Evolutionary conservation across 2,113 vertebrate species (phyloP), one percentile per base, ranked within the genome.

Genomic region (Gymnocephalus cernua): DNA sequence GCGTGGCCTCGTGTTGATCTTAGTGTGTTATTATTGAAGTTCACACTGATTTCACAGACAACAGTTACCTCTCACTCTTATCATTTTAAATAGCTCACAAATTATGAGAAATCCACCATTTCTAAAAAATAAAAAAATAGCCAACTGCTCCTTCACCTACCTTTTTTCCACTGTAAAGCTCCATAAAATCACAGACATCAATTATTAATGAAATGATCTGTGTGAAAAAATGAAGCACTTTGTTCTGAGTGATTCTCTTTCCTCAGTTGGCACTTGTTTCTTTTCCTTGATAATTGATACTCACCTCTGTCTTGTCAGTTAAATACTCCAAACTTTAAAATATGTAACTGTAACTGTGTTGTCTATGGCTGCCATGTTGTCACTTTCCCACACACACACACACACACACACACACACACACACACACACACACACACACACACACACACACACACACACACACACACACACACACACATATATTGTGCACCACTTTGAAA

Each of bases 211-310:
- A 85, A 86, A 73, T 15, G 54, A 85, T 78, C 61, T 23, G 27
- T 51, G 50, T 70, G 23, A 73, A 74, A 61, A 84, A 63, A 63
- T 23, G 12, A 77, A 62, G 59, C 50, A 62, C 54, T 65, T 86
- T 78, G 84, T 87, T 86, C 82, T 87, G 74, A 80, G 57, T 85
- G 82, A 91, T 92, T 89, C 90, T 91, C 84, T 91, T 88, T 92
- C 89, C 85, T 88, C 86, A 63, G 77, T 84, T 23, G 50, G 73
- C 89, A 87, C 85, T 89, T 86, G 75, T 90, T 86, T 88, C 74
- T 89, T 87, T 88, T 86, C 65, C 85, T 83, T 85, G 53, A 83
- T 80, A 80, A 82, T 54, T 75, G 64, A 86, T 77, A 77, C 38
- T 87, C 73, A 66, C 70, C 56, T 77, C 76, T 88, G 67, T 88